A percentile compares a stretch with the other conserved stretches of the same genome.
Conservation (phyloP, 2,797 vertebrate genomes). For the Anabacerthia variegaticeps region DNA sequence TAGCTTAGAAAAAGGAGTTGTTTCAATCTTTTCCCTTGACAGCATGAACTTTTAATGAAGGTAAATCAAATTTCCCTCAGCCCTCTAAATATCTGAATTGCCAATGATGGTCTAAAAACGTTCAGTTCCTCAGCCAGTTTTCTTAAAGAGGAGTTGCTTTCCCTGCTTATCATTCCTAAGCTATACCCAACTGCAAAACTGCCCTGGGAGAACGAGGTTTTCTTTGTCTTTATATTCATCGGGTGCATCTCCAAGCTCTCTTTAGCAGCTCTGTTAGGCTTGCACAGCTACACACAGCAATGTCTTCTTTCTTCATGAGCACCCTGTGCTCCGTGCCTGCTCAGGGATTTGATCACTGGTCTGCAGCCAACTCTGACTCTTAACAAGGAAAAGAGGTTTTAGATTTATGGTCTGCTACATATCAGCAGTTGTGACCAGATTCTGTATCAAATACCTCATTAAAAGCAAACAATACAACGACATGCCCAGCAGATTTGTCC, state of each 20-base stretch:
- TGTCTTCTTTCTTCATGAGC: accelerated
- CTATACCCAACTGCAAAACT: not conserved
- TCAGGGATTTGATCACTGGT: not conserved
- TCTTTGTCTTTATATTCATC: not conserved
- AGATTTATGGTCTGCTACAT: not conserved
- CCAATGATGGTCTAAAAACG: not conserved
- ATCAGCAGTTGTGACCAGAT: not conserved
- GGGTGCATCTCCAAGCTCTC: not conserved
- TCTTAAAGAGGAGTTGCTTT: not conserved
- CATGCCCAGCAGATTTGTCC: not conserved
- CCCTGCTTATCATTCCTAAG: not conserved
- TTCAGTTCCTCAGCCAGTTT: not conserved
- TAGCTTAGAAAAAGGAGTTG: not conserved
- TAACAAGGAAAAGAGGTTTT: not conserved
- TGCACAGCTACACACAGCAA: not conserved
- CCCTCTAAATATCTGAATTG: not conserved
- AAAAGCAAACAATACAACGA: not conserved
- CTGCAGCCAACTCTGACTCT: not conserved
- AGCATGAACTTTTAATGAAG: not conserved
- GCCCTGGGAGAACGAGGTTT: not conserved
- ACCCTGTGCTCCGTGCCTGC: not conserved
- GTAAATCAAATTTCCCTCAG: not conserved
- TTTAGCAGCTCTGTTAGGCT: not conserved
- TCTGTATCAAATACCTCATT: not conserved
- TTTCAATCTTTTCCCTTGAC: not conserved